Base-by-base conservation (phyloP, 2,888 invertebrate species). In the Pollenia labialis region DNA sequence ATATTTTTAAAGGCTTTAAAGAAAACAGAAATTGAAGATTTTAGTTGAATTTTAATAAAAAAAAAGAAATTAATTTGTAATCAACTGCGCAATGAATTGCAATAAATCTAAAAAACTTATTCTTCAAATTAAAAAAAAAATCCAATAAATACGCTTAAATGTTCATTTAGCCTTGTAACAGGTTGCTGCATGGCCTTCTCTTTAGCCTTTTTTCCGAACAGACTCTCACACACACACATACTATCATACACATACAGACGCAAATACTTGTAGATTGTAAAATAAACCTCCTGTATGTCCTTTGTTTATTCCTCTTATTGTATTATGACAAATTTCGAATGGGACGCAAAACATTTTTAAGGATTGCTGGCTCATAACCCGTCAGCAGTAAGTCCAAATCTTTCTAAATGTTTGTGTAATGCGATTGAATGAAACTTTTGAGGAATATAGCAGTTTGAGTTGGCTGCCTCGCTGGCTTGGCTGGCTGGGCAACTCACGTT, bases 121-220 rank as follows among this genome's bases (percentile, higher is more conserved):
- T 54, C 7, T n/a, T 7, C 4, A 54, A 75, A 23, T 18, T 32
- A 32, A 32, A 32, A 32, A 32, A 32, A 44, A 48, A 77, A 48
- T 18, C 7, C 3, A 62, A 16, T 8, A 52, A 54, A 64, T 48
- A n/a, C 58, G 56, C 14, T 66, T 18, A 60, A 69, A 32, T 74
- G 11, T 62, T 60, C 12, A 7, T 46, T 52, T 77, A 77, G 64
- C 85, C 81, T 85, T 86, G 85, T 86, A 86, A 86, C 85, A 86
- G 82, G 85, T 86, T 82, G 85, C 85, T 86, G 82, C 69, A 62
- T 79, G 69, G 60, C 75, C 74, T 80, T 86, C 79, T 79, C 58
- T 58, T 42, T 50, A 48, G 42, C 69, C 64, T 40, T 81, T 50
- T n/a, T 40, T 52, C 44, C 18, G 23, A 2, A 60, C 60, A 46